Base-by-base conservation (phyloP, 2,888 invertebrate species). In the Petrolisthes manimaculis region DNA sequence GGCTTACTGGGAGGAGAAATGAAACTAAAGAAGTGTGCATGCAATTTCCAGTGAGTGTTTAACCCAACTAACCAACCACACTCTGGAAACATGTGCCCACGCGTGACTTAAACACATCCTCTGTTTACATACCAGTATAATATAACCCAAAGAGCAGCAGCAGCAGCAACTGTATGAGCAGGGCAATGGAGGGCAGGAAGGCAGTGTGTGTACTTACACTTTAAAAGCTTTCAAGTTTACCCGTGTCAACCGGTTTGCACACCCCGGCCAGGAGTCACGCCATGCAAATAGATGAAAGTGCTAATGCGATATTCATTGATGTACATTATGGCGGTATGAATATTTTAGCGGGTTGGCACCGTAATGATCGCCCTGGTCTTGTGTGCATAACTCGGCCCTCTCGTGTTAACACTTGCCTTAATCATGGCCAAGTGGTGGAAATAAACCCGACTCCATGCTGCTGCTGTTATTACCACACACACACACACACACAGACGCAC, bases 221-320 rank as follows among this genome's bases (percentile, higher is more conserved):
- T 83, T 71, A 83, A 83, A 83, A 83, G 83, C 83, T 83, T 83
- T 83, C 55, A 83, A 61, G 55, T 71, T 12, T 78, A 83, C 83
- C 54, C 21, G 56, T 74, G 74, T 80, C 69, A 55, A 80, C 61
- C 69, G 85, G 69, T 55, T 54, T 71, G 54, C 53, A 56, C 24
- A 55, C 4, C 9, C 51, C 21, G 51, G 61, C 78, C 67, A 79
- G 71, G 37, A 80, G 85, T 86, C 80, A 86, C 80, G 85, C 69
- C 86, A 56, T 71, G 81, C 61, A 86, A 74, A 86, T 81, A 86
- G 67, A 51, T 74, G 55, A 81, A 61, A 56, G 74, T 37, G 78
- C 18, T 86, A 80, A 86, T 86, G 71, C 9, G 67, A 77, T 53
- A 84, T 84, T 84, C 84, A 84, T n/a, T 84, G 78, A 78, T 67